phyloP scores from a whole-genome alignment of 2,113 vertebrate species.

The Tympanuchus pallidicinctus region DNA sequence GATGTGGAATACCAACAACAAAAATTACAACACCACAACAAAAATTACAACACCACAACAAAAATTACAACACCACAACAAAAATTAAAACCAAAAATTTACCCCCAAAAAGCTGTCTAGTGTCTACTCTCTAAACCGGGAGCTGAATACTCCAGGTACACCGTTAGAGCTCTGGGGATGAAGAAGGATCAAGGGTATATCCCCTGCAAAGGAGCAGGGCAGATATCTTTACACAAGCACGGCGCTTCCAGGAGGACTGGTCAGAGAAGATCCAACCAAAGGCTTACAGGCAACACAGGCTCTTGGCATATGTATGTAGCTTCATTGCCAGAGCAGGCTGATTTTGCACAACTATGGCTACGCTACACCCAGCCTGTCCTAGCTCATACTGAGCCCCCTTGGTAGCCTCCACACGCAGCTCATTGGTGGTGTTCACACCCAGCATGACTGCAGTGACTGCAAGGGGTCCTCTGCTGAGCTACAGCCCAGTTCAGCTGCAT shows the following conservation, averaged over 20 bases:
- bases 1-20: too few species aligned
- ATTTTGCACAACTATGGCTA: background rate
- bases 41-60: too few species aligned
- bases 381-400: background rate
- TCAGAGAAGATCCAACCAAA: background rate
- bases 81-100: too few species aligned
- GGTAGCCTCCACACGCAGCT: background rate
- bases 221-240: background rate
- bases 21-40: too few species aligned
- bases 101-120: background rate
- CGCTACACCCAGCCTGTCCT: background rate
- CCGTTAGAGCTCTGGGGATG: accelerated
- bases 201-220: background rate
- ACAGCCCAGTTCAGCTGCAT: background rate
- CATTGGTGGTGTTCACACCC: background rate
- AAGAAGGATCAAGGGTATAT: background rate
- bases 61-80: too few species aligned
- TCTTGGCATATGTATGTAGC: background rate
- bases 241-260: background rate
- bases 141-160: background rate
- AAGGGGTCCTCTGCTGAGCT: background rate
- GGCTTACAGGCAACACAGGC: background rate
- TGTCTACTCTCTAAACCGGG: background rate
- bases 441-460: background rate
- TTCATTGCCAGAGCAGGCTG: background rate